Base-by-base conservation (phyloP, 2,888 invertebrate genomes). In the Leptinotarsa haldemani region DNA sequence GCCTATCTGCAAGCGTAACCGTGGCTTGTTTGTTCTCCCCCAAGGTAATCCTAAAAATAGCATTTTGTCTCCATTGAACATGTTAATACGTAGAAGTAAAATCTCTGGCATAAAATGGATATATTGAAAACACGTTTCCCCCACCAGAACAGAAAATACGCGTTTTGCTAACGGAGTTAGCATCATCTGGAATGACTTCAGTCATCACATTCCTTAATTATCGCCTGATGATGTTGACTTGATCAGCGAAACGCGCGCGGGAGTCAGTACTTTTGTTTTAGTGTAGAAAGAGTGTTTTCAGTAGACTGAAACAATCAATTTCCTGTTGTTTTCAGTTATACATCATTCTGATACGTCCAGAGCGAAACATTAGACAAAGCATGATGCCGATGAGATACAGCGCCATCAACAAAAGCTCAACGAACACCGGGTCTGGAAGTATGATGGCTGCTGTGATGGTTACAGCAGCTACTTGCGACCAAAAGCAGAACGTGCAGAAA, bases 11-110 rank as follows among this genome's bases (percentile, higher is more conserved):
- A 78, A 96, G 96, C 81, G 97, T 98, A 79, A 96, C 97, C 12
- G 93, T 98, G 74, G 95, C 94, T 72, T 98, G 97, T 87, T 91
- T 98, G 77, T 98, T 98, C 88, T 93, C 96, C 61, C 97, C 98
- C 13, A 98, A 98, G 92, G 93, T 97, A 88, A 91, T 30, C 16
- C 13, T 22, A 4, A 61, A 25, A 47, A 20, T 18, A 18, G 58
- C 2, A 30, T 20, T 20, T 30, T 40, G 25, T 12, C 9, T 9
- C 40, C 2, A 40, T 12, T 40, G 40, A 40, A 40, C 40, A 40
- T 2, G 2, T 40, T 40, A 3, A 40, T 40, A 40, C 9, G 40
- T 40, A 40, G 40, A 40, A 40, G 40, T 40, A 3, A 40, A 40
- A 9, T 40, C 9, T 40, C 9, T 12, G 40, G 40, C 40, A 40